Evolutionary conservation across 2,797 vertebrate species (phyloP), one percentile per base, ranked within the genome.

Genomic region (Pantherophis alleghaniensis): DNA sequence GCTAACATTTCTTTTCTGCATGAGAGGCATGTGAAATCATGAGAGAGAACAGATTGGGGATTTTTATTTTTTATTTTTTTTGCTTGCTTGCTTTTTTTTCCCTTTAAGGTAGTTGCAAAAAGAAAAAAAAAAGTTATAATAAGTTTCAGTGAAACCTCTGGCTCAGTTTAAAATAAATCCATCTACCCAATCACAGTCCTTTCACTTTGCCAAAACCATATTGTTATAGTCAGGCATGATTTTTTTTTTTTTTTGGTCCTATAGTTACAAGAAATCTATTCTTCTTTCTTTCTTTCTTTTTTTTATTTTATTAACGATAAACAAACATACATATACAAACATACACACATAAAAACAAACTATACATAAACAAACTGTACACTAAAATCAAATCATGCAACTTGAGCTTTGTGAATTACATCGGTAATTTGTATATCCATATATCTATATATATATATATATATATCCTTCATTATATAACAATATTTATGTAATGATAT

Each of bases 131-230:
- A 94, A 91, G 37, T 63, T 93, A 1, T 2, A 88, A 28, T 1
- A 86, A 93, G 11, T 22, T 94, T 94, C 90, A 86, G n/a, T 95
- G 93, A 83, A 95, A 88, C 14, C 90, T 42, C 20, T 91, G 69
- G 4, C 18, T 91, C 3, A 63, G 7, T 87, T 92, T 92, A 89
- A 95, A 95, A 94, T 92, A 87, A 96, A 94, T 86, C 42, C 59
- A 0, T 11, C 61, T 47, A 69, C 11, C 7, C 93, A 93, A 94
- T 89, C 51, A 91, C 0, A 88, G 22, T 56, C 88, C 42, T 74
- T 91, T 93, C 90, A 93, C n/a, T 20, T 55, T 14, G 5, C 7
- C 5, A 90, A 91, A 6, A 37, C 22, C 5, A 83, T 56, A 79
- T 18, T 6, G 37, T 74, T 90, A 86, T n/a, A 61, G 16, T 59